Percentiles rank a stretch among this genome's conserved stretches.
phyloP scores from a whole-genome alignment of 2,888 invertebrate genomes.

The Pristionchus mayeri region DNA sequence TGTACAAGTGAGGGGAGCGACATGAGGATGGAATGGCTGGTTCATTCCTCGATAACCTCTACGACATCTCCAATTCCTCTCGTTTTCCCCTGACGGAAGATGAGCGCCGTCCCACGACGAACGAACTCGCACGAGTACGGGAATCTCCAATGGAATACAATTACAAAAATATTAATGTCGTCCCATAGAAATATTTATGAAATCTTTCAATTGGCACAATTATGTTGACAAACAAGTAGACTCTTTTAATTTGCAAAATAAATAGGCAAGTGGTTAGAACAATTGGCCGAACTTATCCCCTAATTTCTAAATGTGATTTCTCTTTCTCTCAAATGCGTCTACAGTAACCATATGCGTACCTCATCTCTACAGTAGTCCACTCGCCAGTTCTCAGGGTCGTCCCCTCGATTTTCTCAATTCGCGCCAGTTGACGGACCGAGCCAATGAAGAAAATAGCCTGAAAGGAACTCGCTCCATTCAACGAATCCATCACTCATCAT shows the following conservation, averaged over 20 bases:
- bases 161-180: too few species aligned
- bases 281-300: too few species aligned
- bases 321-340: too few species aligned
- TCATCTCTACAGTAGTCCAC: conserved; percentile 83
- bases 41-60: conserved; percentile 54
- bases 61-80: conserved; percentile 88
- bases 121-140: conserved; percentile 58
- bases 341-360: conserved; percentile 44
- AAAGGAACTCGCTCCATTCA: not conserved
- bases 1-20: not conserved
- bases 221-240: too few species aligned
- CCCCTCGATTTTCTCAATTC: conserved; percentile 80
- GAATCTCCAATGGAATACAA: conserved; percentile 8
- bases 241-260: too few species aligned
- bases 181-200: too few species aligned
- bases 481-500: too few species aligned
- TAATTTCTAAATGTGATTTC: too few species aligned
- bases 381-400: conserved; percentile 84
- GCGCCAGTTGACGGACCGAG: conserved; percentile 94
- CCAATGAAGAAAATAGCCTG: conserved; percentile 86
- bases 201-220: too few species aligned
- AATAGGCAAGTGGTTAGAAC: too few species aligned
- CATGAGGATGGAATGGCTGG: not conserved
- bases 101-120: conserved; percentile 83
- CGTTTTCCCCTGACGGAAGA: conserved; percentile 88